Base-by-base conservation (phyloP, 2,888 invertebrate genomes). In the Theodoxus fluviatilis region DNA sequence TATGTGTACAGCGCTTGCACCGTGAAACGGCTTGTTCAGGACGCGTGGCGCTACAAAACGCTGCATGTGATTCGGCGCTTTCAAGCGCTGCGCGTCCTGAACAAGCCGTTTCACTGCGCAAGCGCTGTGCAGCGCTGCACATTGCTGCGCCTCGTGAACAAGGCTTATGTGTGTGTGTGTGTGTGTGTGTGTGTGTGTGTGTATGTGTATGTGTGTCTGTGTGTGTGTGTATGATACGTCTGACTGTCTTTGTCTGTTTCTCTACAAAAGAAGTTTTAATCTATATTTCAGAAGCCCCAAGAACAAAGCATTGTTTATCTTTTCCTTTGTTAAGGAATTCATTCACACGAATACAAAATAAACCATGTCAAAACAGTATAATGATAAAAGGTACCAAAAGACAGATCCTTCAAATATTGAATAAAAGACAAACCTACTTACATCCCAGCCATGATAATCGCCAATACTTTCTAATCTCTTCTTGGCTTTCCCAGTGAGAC, bases 401-500 rank as follows among this genome's bases (percentile, higher is more conserved):
- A 47, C 25, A 1, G 22, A 4, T 25, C 47, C 31, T 28, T 28
- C 28, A n/a, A n/a, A 18, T 22, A 31, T 1, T 3, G 22, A 4
- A 22, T 2, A 28, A 31, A n/a, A 37, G 15, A 1, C 3, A 6
- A 64, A 55, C 43, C 6, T 75, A 90, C 92, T 89, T 87, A 94
- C 93, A 90, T 97, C 94, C 97, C 98, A 98, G 85, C 94, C 92
- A 87, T 92, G 91, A 88, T 93, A 96, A 40, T 96, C 96, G 85
- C 93, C 92, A 80, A 95, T 93, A 80, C 92, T 91, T 52, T 92
- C 90, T 88, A 96, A 92, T 78, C 92, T 92, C 74, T 89, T 89
- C 84, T 92, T 92, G 3, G 92, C 91, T 81, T 91, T 91, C 1
- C 94, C 94, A 75, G 89, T 88, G 69, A 96, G 92, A 86, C 93